A percentile compares a stretch with the other conserved stretches of the same genome.
These are phyloP conservation scores for Galeopsomyia nigrocyanea DNA, from an alignment of 2,888 invertebrate species.

Conservation along the genomic window DNA sequence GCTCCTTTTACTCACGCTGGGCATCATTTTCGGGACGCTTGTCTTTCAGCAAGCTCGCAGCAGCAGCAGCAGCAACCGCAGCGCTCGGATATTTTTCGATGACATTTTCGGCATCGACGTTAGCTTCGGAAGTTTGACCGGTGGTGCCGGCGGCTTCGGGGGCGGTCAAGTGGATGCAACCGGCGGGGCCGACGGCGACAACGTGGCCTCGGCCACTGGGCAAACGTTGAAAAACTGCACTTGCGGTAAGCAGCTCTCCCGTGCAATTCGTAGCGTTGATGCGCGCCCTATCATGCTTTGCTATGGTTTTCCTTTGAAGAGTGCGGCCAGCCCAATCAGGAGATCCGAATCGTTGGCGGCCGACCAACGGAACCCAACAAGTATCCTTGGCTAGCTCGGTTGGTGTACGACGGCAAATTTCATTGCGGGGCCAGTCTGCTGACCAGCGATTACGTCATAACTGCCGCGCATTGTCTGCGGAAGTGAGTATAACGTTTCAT, in stretches of 20 bases:
- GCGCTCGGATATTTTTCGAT: conserved; percentile 80
- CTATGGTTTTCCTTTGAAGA: conserved; percentile 74
- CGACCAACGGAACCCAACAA: conserved; percentile 84
- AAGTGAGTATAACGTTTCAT: conserved; percentile 70
- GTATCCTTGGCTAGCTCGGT: conserved; percentile 89
- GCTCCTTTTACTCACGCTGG: conserved; percentile 4
- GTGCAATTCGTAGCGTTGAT: too few relatives aligned
- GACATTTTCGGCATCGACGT: conserved; percentile 78
- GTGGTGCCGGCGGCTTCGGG: background rate
- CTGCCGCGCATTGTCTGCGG: conserved; percentile 89
- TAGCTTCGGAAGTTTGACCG: conserved; percentile 46
- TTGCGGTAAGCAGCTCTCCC: conserved; percentile 75
- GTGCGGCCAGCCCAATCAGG: conserved; percentile 87
- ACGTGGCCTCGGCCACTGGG: conserved; percentile 65
- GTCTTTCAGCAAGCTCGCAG: too few relatives aligned
- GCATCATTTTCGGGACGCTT: too few relatives aligned
- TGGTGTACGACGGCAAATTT: conserved; percentile 90
- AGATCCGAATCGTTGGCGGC: conserved; percentile 89
- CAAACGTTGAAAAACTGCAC: conserved; percentile 77
- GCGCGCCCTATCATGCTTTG: too few relatives aligned
- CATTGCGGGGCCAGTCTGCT: conserved; percentile 89
- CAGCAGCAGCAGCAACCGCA: conserved; percentile 69
- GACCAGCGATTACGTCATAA: conserved; percentile 86
- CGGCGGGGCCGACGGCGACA: background rate
- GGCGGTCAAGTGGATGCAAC: background rate